A percentile compares a stretch with the other conserved stretches of the same genome.
These are phyloP conservation scores for Potamarius usumacintae DNA, from an alignment of 2,113 vertebrate genomes.

Conservation along the genomic window DNA sequence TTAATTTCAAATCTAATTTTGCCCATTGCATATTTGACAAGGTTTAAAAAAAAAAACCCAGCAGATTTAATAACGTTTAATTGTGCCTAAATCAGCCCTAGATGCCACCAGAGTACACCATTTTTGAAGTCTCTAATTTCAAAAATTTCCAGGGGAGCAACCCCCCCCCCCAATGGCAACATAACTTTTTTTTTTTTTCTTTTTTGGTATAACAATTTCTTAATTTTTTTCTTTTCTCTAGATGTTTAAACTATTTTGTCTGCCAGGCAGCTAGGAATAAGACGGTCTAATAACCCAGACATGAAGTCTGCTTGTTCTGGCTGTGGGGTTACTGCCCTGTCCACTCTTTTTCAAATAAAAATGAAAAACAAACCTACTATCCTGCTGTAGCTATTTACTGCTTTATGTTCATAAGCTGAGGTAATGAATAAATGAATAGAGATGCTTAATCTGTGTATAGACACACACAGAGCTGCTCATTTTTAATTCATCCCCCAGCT, in stretches of 20 bases:
- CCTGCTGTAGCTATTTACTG: conserved; percentile 6
- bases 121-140: no score
- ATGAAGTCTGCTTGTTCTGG: background rate
- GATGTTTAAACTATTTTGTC: background rate
- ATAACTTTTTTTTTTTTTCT: no score
- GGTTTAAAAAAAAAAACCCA: no score
- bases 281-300: background rate
- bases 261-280: background rate
- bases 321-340: background rate
- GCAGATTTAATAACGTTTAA: no score
- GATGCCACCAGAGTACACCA: no score
- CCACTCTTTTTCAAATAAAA: background rate
- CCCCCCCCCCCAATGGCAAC: no score
- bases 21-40: no score
- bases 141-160: no score
- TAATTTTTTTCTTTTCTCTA: background rate
- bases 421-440: conserved; percentile 29
- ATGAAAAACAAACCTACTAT: background rate
- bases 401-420: conserved; percentile 23
- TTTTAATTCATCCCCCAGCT: conserved; percentile 53
- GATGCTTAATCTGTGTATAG: conserved; percentile 27
- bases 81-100: no score
- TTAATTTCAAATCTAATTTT: no score
- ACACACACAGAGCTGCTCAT: conserved; percentile 34
- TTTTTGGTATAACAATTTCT: no score